phyloP scores from a whole-genome alignment of 2,797 vertebrate genomes.

The Melopsittacus undulatus region DNA sequence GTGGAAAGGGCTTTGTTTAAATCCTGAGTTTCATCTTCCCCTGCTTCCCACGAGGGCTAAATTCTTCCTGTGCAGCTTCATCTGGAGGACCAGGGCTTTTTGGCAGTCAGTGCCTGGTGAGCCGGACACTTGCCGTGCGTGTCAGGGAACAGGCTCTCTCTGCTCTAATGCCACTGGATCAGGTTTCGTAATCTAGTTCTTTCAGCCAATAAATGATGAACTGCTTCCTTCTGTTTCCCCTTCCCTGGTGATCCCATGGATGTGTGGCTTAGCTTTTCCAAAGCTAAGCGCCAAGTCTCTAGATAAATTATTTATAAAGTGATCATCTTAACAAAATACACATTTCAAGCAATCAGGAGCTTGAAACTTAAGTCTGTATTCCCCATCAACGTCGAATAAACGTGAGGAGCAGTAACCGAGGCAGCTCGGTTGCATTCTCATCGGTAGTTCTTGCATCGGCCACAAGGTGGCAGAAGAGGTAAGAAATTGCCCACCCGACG shows the following conservation, averaged over 20 bases:
- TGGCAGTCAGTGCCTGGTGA: background rate
- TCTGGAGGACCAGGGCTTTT: background rate
- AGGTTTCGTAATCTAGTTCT: background rate
- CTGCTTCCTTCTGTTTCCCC: background rate
- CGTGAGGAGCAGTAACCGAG: rapidly evolving
- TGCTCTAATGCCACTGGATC: rapidly evolving
- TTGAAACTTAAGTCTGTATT: background rate
- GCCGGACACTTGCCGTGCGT: rapidly evolving
- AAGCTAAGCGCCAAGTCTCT: background rate
- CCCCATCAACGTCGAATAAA: background rate
- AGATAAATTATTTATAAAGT: background rate
- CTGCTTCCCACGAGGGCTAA: background rate
- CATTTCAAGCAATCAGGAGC: background rate
- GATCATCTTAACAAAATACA: background rate
- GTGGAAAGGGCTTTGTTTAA: background rate
- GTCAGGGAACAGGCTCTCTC: background rate
- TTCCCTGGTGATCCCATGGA: rapidly evolving
- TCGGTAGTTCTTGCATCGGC: background rate
- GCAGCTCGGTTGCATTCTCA: rapidly evolving
- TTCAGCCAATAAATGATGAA: background rate
- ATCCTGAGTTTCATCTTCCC: background rate
- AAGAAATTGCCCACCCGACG: background rate
- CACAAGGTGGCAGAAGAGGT: background rate
- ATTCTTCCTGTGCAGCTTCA: background rate
- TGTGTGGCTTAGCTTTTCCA: background rate